These are phyloP conservation scores for Spodoptera littoralis DNA, from an alignment of 2,888 invertebrate species.

Conservation along the genomic window DNA sequence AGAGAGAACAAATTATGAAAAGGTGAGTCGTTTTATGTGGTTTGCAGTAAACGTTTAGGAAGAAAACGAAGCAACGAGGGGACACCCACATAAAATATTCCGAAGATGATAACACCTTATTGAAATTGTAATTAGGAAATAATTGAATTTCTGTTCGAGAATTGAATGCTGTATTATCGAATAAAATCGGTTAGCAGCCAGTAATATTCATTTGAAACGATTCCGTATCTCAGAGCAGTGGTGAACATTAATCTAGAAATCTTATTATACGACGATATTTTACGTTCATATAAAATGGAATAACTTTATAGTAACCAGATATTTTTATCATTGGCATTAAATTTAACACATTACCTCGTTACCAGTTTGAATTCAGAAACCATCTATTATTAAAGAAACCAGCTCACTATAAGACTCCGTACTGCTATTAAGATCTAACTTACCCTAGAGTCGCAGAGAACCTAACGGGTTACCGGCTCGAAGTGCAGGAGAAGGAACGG, in stretches of 20 bases:
- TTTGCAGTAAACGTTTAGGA: conserved; percentile 24
- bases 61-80: conserved; percentile 14
- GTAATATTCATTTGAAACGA: conserved; percentile 22
- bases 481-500: no score
- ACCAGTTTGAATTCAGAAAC: no score
- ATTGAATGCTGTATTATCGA: conserved; percentile 17
- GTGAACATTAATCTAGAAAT: conserved; percentile 12
- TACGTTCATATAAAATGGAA: no score
- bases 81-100: conserved; percentile 38
- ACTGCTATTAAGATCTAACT: no score
- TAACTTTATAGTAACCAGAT: no score
- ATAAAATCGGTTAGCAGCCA: conserved; percentile 27
- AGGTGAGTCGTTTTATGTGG: conserved; percentile 9
- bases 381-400: no score
- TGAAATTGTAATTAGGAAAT: conserved; percentile 55
- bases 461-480: no score
- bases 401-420: no score
- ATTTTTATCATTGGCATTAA: background rate
- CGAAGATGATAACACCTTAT: conserved; percentile 38
- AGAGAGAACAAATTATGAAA: conserved; percentile 22
- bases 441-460: no score
- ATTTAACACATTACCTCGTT: background rate
- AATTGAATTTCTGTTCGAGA: conserved; percentile 42
- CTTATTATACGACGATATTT: conserved; percentile 4
- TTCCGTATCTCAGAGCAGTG: background rate